Evolutionary conservation across 2,888 invertebrate genomes (phyloP).

Genomic region (Argyra leucocephala): DNA sequence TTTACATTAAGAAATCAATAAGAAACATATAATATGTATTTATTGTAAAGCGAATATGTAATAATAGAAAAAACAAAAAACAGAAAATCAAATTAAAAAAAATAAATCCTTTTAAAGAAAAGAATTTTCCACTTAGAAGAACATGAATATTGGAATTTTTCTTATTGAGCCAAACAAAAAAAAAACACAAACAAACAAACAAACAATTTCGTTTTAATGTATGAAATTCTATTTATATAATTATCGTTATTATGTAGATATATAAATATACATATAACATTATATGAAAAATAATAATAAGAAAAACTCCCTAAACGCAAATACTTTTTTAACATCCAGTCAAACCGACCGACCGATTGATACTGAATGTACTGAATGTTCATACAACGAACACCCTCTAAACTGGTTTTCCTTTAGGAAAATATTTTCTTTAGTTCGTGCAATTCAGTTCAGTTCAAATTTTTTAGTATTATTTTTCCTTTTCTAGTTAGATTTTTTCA

Average conservation of each 20-base stretch:
- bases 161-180: neutral
- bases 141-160: no score
- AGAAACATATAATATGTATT: no score
- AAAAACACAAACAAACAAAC: no score
- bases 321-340: neutral
- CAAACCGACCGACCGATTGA: slow-evolving; percentile 7
- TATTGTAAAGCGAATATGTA: no score
- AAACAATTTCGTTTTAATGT: no score
- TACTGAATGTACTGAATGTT: neutral
- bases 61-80: no score
- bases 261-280: no score
- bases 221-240: neutral
- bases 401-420: slow-evolving; percentile 1
- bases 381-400: neutral
- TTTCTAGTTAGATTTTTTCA: neutral
- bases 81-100: no score
- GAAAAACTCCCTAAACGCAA: slow-evolving; percentile 1
- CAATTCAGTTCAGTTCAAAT: neutral
- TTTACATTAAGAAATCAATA: no score
- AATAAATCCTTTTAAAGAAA: no score
- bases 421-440: neutral
- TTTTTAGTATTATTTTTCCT: neutral
- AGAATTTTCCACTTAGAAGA: no score
- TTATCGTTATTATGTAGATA: neutral
- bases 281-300: no score